Base-by-base conservation (phyloP, 2,113 vertebrate species). In the Charina bottae region DNA sequence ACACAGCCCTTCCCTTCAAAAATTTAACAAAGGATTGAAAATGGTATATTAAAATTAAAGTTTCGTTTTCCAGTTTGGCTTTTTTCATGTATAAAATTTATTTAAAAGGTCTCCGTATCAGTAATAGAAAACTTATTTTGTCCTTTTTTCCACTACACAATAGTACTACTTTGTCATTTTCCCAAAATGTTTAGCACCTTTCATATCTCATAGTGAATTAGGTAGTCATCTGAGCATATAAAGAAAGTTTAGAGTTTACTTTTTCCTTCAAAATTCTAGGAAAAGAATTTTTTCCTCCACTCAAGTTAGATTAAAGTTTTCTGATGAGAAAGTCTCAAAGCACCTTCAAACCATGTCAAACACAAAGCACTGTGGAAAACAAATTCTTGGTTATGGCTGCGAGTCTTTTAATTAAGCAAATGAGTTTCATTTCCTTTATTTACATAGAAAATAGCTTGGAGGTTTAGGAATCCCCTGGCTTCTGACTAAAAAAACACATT, bases 381-480 rank as follows among this genome's bases (percentile, higher is more conserved):
- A 88, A 62, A 88, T n/a, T 17, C 56, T 55, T 46, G 24, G 55
- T 60, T 90, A 28, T 42, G 85, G 85, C 84, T 87, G 54, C 23
- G 87, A 87, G 17, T 90, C 68, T 93, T 90, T 84, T 90, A 93
- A 93, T 91, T 91, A 93, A 90, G 86, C 46, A 91, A 88, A 91
- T 83, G 46, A 72, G 33, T 89, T 42, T n/a, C 33, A 1, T 83
- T 87, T 88, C 55, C 90, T 91, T 15, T 26, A 62, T 85, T 95
- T 93, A 91, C 26, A 92, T 33, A 91, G 56, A 59, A 92, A 2
- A 4, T 17, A 64, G 91, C 93, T 95, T 91, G 93, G 37, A 92
- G 28, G 9, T 95, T 93, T 49, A 53, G 3, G 90, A 96, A 90
- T 92, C 89, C 94, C 90, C 56, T 58, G 28, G 28, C 1, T 2